Base-by-base conservation (phyloP, 2,888 invertebrate genomes). In the Atethmia centrago region DNA sequence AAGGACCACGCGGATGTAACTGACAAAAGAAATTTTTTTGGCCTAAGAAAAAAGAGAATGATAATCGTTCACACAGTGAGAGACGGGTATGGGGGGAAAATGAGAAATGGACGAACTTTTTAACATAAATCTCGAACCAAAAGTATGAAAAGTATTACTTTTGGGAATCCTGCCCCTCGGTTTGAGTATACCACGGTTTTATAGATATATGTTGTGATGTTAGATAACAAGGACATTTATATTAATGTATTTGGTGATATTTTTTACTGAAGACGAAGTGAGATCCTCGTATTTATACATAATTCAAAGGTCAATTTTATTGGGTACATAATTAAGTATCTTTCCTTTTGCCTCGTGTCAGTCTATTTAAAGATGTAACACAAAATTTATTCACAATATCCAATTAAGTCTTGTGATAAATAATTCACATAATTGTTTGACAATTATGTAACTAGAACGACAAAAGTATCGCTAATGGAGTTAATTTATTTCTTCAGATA, bases 91-190 rank as follows among this genome's bases (percentile, higher is more conserved):
- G 79, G 87, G 89, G 89, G 92, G 91, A 93, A 94, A 93, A 94
- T 95, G 96, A 96, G 93, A 94, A 95, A 96, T 94, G 93, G 92
- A 87, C 88, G 77, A 96, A 96, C 93, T 96, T 96, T 95, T 94
- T 90, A 92, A 94, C 95, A 95, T 96, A 96, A 96, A 96, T 96
- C 95, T 95, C 85, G 85, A 89, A 93, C 80, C 80, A 84, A 87
- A 93, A 93, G 92, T 93, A 91, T 87, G 83, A 91, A 93, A 94
- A 94, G 94, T 94, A 94, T 94, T 93, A 93, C 93, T 94, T 90
- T 91, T 90, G 93, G 92, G 90, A 88, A 87, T 86, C 87, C 71
- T 84, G 83, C 89, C 87, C 87, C 89, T 89, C 89, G 87, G 87
- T 90, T 90, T 62, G 74, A 76, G 64, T 78, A 67, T 81, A 66